Conservation (phyloP, 2,797 vertebrate species). For the Spinus pinus region DNA sequence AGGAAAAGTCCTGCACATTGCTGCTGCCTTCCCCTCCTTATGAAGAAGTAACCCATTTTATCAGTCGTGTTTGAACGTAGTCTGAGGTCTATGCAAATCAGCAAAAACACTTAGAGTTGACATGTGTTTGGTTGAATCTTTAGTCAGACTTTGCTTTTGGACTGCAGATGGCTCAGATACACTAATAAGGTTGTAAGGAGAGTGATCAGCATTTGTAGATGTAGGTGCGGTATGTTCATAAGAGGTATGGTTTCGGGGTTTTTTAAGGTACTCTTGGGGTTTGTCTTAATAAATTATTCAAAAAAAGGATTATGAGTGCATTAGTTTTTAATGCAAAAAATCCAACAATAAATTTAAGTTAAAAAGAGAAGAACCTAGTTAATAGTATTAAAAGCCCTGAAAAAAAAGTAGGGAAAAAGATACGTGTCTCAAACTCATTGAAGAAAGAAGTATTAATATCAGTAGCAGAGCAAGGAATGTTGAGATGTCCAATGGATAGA, state of each 20-base stretch:
- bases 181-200: not conserved
- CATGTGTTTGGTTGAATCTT: not conserved
- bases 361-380: not conserved
- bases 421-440: not conserved
- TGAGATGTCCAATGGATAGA: not conserved
- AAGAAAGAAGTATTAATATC: not conserved
- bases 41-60: not conserved
- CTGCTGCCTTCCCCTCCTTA: not conserved
- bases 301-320: not conserved
- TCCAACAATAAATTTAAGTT: not conserved
- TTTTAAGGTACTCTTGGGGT: not conserved
- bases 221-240: not conserved
- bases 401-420: not conserved
- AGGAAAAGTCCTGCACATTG: not conserved
- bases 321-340: not conserved
- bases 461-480: not conserved
- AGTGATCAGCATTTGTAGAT: not conserved
- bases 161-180: not conserved
- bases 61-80: rapidly evolving
- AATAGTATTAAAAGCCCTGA: not conserved
- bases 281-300: not conserved
- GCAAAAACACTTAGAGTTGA: not conserved
- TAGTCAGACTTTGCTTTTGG: not conserved
- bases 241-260: not conserved
- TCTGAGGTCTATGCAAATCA: not conserved